These are phyloP conservation scores for Esperia sulphurella DNA, from an alignment of 2,888 invertebrate genomes.

Conservation along the genomic window DNA sequence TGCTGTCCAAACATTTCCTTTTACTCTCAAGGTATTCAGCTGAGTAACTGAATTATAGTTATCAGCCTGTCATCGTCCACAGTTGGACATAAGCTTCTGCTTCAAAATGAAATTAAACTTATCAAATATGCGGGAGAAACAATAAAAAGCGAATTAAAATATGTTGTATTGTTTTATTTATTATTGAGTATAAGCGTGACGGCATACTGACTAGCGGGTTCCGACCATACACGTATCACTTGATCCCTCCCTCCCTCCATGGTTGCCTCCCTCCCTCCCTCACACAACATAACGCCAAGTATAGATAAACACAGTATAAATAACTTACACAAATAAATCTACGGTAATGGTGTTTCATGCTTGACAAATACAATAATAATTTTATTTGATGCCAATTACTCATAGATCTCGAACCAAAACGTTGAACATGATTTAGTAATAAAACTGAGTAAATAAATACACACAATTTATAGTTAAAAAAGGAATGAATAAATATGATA, in stretches of 20 bases:
- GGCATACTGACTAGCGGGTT: slow-evolving; percentile 76
- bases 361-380: not conserved
- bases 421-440: not conserved
- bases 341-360: not conserved
- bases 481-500: not conserved
- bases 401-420: not conserved
- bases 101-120: no score
- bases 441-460: not conserved
- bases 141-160: slow-evolving; percentile 25
- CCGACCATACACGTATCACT: slow-evolving; percentile 63
- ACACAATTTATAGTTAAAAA: not conserved
- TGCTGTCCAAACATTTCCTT: no score
- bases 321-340: not conserved
- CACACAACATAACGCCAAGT: not conserved
- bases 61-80: no score
- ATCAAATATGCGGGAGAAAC: not conserved
- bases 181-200: slow-evolving; percentile 77
- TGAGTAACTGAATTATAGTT: no score
- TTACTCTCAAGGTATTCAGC: no score
- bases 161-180: slow-evolving; percentile 53
- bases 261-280: not conserved
- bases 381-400: not conserved
- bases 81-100: no score
- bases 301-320: not conserved
- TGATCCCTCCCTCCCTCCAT: slow-evolving; percentile 37